Base-by-base conservation (phyloP, 2,888 invertebrate genomes). In the Carpatolechia fugitivella region DNA sequence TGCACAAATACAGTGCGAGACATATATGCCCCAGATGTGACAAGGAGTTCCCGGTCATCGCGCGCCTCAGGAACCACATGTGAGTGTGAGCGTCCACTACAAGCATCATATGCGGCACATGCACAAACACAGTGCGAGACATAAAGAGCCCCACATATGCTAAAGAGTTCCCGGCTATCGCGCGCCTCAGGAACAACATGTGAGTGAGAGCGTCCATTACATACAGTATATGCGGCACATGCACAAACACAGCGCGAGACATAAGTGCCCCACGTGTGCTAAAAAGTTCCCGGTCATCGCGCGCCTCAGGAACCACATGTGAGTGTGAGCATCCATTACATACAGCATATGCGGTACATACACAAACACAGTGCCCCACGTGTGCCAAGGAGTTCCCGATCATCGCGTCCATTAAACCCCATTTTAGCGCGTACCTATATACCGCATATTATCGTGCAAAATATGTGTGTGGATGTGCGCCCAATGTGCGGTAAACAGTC, bases 21-120 rank as follows among this genome's bases (percentile, higher is more conserved):
- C 87, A 89, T 61, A 84, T 80, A 62, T 90, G 90, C 50, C 76
- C 80, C n/a, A 82, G 82, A 0, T 89, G 90, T 55, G 82, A 82
- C 54, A 90, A 88, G 61, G 86, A 88, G 70, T 90, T 90, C 68
- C 85, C 87, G 0, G 79, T 86, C 50, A 73, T 85, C 16, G 88
- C 90, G 6, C 66, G 90, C 40, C 77, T 89, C n/a, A 87, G 85
- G 63, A 88, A 83, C 59, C 90, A 90, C 57, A 89, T 89, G 89
- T 89, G 58, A 70, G 76, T 10, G 24, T n/a, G n/a, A n/a, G n/a
- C n/a, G n/a, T n/a, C n/a, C n/a, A n/a, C n/a, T n/a, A n/a, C n/a
- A n/a, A n/a, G n/a, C 86, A 86, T 53, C 89, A 90, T 61, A 86
- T 86, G 86, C 78, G 86, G 0, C 80, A 84, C 56, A 82, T 82